phyloP scores from a whole-genome alignment of 1,140 invertebrate species.

The Aphaenogaster ashmeadi region DNA sequence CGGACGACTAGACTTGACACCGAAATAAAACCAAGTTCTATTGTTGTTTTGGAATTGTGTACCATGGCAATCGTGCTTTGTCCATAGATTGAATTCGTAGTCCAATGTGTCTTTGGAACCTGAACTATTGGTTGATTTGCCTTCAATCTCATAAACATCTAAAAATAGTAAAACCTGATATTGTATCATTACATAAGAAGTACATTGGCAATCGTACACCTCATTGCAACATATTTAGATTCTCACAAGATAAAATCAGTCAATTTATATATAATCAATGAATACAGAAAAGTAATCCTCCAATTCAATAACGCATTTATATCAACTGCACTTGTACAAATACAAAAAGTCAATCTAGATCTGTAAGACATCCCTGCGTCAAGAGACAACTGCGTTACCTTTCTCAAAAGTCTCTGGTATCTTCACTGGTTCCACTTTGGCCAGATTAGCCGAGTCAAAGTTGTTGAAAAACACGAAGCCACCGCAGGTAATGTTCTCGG shows the following conservation, averaged over 20 bases:
- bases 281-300: not conserved
- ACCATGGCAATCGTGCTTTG: conserved; percentile 95
- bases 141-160: conserved; percentile 72
- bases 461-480: conserved; percentile 92
- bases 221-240: not conserved
- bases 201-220: not conserved
- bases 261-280: not conserved
- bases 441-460: conserved; percentile 96
- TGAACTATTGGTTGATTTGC: conserved; percentile 79
- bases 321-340: not conserved
- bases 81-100: conserved; percentile 97
- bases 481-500: conserved; percentile 87
- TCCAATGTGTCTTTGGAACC: conserved; percentile 87
- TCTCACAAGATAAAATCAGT: not conserved
- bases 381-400: conserved; percentile 69
- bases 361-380: not conserved
- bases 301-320: not conserved
- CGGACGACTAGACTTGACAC: conserved; percentile 89
- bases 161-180: conserved; percentile 46
- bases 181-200: conserved; percentile 43
- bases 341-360: not conserved
- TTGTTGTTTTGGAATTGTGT: conserved; percentile 97
- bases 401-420: conserved; percentile 74
- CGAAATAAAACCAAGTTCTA: conserved; percentile 98
- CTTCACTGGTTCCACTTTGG: conserved; percentile 91